Conservation (phyloP, 1,140 invertebrate genomes). For the Geopemphigus sp. region DNA sequence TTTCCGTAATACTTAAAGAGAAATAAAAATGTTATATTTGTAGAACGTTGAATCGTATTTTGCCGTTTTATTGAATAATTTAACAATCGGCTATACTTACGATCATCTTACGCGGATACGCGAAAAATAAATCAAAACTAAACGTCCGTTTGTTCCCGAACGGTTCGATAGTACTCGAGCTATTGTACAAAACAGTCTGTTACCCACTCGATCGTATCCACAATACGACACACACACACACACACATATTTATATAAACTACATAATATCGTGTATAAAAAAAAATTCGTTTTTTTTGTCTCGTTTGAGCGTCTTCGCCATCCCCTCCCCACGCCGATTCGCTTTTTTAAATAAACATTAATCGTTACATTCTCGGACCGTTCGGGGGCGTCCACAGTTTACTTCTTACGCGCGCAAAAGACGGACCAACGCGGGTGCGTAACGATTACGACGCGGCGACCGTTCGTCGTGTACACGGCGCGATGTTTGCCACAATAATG, state of each 20-base stretch:
- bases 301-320: not conserved
- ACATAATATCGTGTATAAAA: not conserved
- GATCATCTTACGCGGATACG: too few relatives aligned
- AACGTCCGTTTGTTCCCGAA: too few relatives aligned
- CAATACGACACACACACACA: too few relatives aligned
- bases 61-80: too few relatives aligned
- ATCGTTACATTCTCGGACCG: not conserved
- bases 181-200: too few relatives aligned
- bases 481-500: constrained; percentile 20
- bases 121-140: too few relatives aligned
- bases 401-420: not conserved
- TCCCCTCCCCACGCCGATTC: not conserved
- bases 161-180: too few relatives aligned
- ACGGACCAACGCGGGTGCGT: not conserved
- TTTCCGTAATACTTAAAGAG: too few relatives aligned
- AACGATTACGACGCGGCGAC: not conserved
- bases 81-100: too few relatives aligned
- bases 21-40: too few relatives aligned
- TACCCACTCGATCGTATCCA: too few relatives aligned
- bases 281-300: not conserved
- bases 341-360: constrained; percentile 13
- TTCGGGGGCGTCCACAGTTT: not conserved
- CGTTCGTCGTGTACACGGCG: not conserved
- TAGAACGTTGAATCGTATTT: too few relatives aligned
- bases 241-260: not conserved